Conservation (phyloP, 1,140 invertebrate genomes). For the Atta cephalotes region DNA sequence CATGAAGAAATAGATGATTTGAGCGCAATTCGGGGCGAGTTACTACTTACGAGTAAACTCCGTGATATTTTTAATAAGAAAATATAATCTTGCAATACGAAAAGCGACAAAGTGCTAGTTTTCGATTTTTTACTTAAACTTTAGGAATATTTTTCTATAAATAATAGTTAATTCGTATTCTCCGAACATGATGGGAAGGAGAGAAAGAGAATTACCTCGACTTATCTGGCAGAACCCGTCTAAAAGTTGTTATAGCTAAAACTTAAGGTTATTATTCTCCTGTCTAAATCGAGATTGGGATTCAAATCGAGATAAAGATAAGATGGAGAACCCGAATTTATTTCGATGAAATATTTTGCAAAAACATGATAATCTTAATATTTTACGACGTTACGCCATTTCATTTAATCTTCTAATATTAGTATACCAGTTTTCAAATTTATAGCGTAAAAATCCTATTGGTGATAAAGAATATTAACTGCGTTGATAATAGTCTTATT, state of each 20-base stretch:
- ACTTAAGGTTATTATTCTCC: constrained; percentile 45
- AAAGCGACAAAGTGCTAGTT: not conserved
- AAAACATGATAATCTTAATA: not conserved
- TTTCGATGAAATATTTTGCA: not conserved
- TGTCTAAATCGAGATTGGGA: constrained; percentile 31
- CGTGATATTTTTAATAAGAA: not conserved
- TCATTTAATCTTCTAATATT: not conserved
- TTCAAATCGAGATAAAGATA: constrained; percentile 13
- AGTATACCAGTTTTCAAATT: not conserved
- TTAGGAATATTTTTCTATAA: not conserved
- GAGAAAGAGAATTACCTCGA: constrained; percentile 50
- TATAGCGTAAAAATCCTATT: constrained; percentile 3
- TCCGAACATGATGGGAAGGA: constrained; percentile 24
- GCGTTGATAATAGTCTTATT: constrained; percentile 13
- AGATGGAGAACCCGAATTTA: not conserved
- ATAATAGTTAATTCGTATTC: constrained; percentile 73
- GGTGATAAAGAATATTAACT: not conserved
- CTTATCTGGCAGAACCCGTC: constrained; percentile 77
- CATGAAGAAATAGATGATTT: not conserved
- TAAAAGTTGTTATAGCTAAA: constrained; percentile 6
- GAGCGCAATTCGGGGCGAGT: not conserved
- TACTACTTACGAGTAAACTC: not conserved
- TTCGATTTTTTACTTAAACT: not conserved
- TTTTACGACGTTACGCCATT: not conserved
- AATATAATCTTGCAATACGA: not conserved